A percentile compares a stretch with the other conserved stretches of the same genome.
Evolutionary conservation across 2,888 invertebrate genomes (phyloP).

Genomic region (Idaea straminata): DNA sequence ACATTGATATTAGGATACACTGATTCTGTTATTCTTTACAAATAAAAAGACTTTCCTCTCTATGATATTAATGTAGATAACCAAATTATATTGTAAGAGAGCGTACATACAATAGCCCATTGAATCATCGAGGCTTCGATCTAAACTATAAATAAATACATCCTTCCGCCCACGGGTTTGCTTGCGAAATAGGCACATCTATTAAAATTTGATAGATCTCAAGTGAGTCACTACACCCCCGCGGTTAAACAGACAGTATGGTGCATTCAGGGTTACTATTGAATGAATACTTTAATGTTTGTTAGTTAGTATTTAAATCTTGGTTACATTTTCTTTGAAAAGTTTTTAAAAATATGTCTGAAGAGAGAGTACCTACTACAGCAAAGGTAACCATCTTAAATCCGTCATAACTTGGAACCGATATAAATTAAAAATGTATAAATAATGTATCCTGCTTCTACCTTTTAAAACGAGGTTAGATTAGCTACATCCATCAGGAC

Average conservation of each 20-base stretch:
- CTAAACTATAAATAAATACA: conserved; percentile 46
- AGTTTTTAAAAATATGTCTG: no score
- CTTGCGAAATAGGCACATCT: conserved; percentile 58
- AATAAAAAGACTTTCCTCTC: background rate
- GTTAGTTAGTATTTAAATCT: no score
- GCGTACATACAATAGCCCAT: conserved; percentile 25
- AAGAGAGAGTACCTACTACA: no score
- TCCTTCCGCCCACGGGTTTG: conserved; percentile 50
- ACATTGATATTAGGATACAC: background rate
- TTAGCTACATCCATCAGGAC: no score
- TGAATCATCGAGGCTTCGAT: conserved; percentile 47
- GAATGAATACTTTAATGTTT: conserved; percentile 4
- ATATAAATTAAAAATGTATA: no score
- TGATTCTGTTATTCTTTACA: background rate
- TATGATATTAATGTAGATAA: conserved; percentile 7
- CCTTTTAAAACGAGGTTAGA: no score
- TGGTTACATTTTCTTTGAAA: no score
- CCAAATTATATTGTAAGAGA: conserved; percentile 16
- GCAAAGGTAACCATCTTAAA: no score
- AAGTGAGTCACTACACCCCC: conserved; percentile 42
- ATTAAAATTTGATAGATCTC: conserved; percentile 61
- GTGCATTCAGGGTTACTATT: conserved; percentile 36
- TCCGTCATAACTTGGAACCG: no score
- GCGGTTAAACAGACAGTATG: conserved; percentile 32
- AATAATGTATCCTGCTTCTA: no score